Base-by-base conservation (phyloP, 2,113 vertebrate species). In the Pachypanchax playfairii region DNA sequence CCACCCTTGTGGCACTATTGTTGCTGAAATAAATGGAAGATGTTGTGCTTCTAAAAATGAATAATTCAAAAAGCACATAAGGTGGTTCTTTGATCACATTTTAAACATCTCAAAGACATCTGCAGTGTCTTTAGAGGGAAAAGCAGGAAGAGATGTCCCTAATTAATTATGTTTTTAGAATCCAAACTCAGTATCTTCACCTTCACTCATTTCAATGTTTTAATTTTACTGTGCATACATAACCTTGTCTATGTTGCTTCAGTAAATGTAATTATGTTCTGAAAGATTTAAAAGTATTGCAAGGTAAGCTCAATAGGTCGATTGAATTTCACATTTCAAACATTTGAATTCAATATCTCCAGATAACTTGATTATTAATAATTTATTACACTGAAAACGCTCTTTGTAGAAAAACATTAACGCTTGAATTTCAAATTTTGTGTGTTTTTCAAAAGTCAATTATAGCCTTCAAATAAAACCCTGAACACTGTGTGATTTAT, bases 101-200 rank as follows among this genome's bases (percentile, higher is more conserved):
- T 85, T 81, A 77, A 87, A 78, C 49, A 14, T 52, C 57, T 57
- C 59, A 35, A 70, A 69, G 48, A 21, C 46, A 74, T 82, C 58
- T 50, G 58, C 38, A 49, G 47, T 57, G 44, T 64, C 33, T 65
- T 75, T 51, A 46, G 7, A 46, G 33, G 31, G 18, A 77, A 58
- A 25, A 51, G 25, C 59, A 51, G 28, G 47, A 33, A 52, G 28
- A 57, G 17, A 49, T 56, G 53, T 46, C 21, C 29, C 53, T 53
- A 18, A 53, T 57, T 6, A 29, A 22, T 62, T 61, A 13, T 55
- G 39, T 64, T 51, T 43, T 12, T 41, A 56, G 47, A 41, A 28
- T 65, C 15, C 38, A 13, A 73, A 43, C 56, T 22, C 39, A 41
- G 61, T 53, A 18, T 68, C 29, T 41, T 55, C 4, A 38, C 33